These are phyloP conservation scores for Chamaetylas fuelleborni DNA, from an alignment of 2,113 vertebrate species.

Conservation along the genomic window DNA sequence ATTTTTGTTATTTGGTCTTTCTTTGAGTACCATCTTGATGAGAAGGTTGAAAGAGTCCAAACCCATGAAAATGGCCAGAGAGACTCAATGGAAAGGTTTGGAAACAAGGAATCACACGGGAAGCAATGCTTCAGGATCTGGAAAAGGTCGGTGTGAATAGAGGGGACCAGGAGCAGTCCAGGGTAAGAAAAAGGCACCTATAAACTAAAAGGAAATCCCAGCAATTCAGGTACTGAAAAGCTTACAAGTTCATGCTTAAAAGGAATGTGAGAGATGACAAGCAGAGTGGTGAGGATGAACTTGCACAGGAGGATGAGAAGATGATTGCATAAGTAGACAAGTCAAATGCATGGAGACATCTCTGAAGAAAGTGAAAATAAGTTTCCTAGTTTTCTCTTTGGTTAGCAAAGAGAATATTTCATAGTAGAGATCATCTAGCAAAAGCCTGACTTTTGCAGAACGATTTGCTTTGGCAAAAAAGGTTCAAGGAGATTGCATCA, in stretches of 20 bases:
- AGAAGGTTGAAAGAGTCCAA: neutral
- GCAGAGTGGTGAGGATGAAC: neutral
- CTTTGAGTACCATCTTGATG: neutral
- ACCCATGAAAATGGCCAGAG: neutral
- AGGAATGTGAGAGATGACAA: conserved; percentile 13
- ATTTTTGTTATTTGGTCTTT: neutral
- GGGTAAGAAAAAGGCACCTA: conserved; percentile 20
- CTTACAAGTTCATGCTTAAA: conserved; percentile 7
- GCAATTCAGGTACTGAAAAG: neutral
- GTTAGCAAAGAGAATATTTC: conserved; percentile 22
- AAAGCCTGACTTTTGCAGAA: conserved; percentile 24
- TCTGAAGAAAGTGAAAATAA: neutral
- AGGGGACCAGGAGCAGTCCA: neutral
- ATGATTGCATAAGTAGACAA: neutral
- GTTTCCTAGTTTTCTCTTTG: neutral
- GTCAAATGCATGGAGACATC: neutral
- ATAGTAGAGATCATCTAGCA: neutral
- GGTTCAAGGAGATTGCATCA: neutral
- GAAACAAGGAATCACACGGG: conserved; percentile 13
- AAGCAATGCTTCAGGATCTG: neutral
- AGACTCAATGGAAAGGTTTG: neutral
- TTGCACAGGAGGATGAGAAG: neutral
- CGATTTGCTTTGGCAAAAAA: neutral
- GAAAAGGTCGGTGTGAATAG: neutral
- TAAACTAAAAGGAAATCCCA: neutral